Percentiles rank a stretch among this genome's conserved stretches.
Conservation (phyloP, 2,888 invertebrate species). For the Drosophila planitibia region DNA sequence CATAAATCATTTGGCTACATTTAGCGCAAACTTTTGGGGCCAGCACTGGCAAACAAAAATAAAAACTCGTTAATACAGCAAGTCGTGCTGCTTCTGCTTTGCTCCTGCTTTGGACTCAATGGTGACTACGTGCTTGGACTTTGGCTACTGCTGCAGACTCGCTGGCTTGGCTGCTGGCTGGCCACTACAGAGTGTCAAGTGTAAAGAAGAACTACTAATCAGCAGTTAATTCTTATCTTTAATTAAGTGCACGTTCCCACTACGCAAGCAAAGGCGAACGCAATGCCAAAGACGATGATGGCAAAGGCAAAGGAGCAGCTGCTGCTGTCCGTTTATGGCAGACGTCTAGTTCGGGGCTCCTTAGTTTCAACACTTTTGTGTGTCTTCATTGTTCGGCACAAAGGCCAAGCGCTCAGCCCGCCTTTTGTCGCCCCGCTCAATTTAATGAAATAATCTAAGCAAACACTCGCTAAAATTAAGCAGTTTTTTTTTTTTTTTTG, state of each 20-base stretch:
- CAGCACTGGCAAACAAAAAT: slow-evolving; percentile 66
- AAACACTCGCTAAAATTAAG: slow-evolving; percentile 79
- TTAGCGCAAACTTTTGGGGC: slow-evolving; percentile 62
- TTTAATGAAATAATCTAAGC: slow-evolving; percentile 82
- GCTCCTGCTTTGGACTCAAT: slow-evolving; percentile 4
- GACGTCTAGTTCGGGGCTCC: slow-evolving; percentile 37
- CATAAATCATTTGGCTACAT: slow-evolving; percentile 82
- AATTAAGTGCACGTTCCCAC: slow-evolving; percentile 84
- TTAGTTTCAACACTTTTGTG: slow-evolving; percentile 76
- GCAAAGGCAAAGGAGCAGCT: slow-evolving; percentile 4
- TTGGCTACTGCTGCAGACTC: slow-evolving; percentile 44
- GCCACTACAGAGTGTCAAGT: slow-evolving; percentile 73
- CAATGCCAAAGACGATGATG: slow-evolving; percentile 8
- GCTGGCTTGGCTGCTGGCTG: slow-evolving; percentile 6
- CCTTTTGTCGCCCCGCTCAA: slow-evolving; percentile 71
- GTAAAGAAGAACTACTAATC: slow-evolving; percentile 83
- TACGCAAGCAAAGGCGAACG: slow-evolving; percentile 50
- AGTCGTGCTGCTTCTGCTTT: slow-evolving; percentile 58
- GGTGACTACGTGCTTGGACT: slow-evolving; percentile 25
- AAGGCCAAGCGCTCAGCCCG: slow-evolving; percentile 53
- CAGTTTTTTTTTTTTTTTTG: slow-evolving; percentile 54
- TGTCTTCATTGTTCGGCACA: slow-evolving; percentile 70
- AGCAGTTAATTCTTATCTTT: slow-evolving; percentile 85
- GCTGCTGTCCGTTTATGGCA: slow-evolving; percentile 67
- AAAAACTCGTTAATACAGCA: slow-evolving; percentile 74